Evolutionary conservation across 2,888 invertebrate species (phyloP), one percentile per base, ranked within the genome.

Genomic region (Cryptocheilus praepositus): DNA sequence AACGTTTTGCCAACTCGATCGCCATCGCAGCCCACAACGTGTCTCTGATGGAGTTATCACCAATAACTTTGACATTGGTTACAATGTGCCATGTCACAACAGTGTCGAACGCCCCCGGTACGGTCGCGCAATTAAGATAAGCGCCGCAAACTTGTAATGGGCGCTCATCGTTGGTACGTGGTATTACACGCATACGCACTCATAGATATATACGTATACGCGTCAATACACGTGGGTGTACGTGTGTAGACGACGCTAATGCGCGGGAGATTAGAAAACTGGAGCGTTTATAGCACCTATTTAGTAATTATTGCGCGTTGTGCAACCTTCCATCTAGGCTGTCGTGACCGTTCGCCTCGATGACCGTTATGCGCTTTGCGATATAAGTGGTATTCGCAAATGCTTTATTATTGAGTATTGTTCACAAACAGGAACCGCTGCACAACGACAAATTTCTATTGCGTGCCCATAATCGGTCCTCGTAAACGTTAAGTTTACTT

Each of bases 221-320:
- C 56, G 55, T 4, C 15, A 4, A 3, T 55, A 5, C n/a, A 28
- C 18, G 49, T 49, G 49, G 18, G 49, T 18, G 49, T 18, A 16
- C 7, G 18, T 7, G 15, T 49, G 22, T 15, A 36, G 2, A 21
- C 22, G 53, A 58, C 61, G 63, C 51, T 59, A 62, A 59, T 61
- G 51, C 28, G 57, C 16, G 55, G 61, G 51, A 77, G 70, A 77
- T 80, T 74, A 80, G 74, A 63, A 77, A 78, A 81, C 70, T 79
- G 61, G 76, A 73, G 67, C 74, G 58, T 68, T 79, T 71, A 63
- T 55, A 49, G 53, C 63, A 36, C 44, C 62, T 67, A 72, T 76
- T 78, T 67, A 54, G 66, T 56, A 76, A 79, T 77, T 76, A 70
- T 64, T 62, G 43, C 53, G 51, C 58, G 57, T 71, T 73, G 57